phyloP scores from a whole-genome alignment of 35 echinoderm and acorn worm genomes.

The Apostichopus parvimensis region DNA sequence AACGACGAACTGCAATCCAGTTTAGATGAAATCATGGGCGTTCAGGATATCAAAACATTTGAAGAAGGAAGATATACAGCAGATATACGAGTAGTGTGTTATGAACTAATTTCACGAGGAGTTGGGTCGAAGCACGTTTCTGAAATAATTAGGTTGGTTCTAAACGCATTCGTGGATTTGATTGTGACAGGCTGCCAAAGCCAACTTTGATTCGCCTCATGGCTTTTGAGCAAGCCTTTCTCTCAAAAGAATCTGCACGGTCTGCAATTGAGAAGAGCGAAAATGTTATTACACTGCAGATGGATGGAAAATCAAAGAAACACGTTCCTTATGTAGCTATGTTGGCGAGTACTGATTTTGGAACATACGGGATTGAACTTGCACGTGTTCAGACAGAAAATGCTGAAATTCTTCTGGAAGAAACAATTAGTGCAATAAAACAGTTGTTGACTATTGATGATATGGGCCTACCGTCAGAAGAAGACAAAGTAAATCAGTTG shows the following conservation, averaged over 20 bases:
- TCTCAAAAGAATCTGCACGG: conserved; percentile 50
- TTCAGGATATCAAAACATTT: conserved; percentile 50
- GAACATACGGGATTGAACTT: conserved; percentile 34
- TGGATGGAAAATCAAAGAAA: conserved; percentile 44
- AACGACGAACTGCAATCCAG: conserved; percentile 39
- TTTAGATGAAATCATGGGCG: conserved; percentile 59
- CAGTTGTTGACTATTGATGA: background rate
- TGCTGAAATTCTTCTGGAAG: background rate
- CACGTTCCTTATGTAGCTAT: conserved; percentile 46
- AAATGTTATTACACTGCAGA: background rate
- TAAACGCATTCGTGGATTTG: conserved; percentile 51
- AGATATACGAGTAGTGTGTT: conserved; percentile 65
- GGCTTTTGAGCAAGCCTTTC: conserved; percentile 72
- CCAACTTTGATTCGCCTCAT: conserved; percentile 65
- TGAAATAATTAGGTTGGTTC: conserved; percentile 53
- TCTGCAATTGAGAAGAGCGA: conserved; percentile 42
- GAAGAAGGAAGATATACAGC: conserved; percentile 12
- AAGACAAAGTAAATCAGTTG: background rate
- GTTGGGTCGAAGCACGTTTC: conserved; percentile 63
- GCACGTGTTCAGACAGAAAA: conserved; percentile 18
- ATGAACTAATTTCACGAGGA: conserved; percentile 58
- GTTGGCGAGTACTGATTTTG: conserved; percentile 16
- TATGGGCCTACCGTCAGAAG: background rate
- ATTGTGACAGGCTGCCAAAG: conserved; percentile 63
- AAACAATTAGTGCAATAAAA: conserved; percentile 3